phyloP scores from a whole-genome alignment of 2,888 invertebrate species.

The Drosophila barbarae region DNA sequence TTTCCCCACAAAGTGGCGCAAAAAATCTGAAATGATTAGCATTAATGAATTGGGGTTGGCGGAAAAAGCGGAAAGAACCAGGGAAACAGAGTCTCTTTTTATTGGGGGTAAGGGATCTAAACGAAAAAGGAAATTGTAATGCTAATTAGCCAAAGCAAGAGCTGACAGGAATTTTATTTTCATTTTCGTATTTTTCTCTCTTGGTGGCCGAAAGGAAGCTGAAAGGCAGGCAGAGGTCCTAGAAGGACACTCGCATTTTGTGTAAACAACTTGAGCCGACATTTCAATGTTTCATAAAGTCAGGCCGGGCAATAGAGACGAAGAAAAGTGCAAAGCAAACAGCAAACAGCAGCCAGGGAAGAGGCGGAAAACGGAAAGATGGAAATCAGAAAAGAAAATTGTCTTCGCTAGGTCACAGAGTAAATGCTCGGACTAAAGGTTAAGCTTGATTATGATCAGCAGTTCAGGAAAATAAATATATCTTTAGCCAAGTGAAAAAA shows the following conservation, averaged over 20 bases:
- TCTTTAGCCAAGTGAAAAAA: neutral
- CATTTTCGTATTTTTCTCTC: slow-evolving; percentile 19
- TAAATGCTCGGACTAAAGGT: slow-evolving; percentile 32
- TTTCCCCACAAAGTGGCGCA: slow-evolving; percentile 40
- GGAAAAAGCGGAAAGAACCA: slow-evolving; percentile 3
- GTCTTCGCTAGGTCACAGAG: slow-evolving; percentile 33
- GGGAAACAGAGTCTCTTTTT: slow-evolving; percentile 1
- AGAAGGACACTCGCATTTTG: slow-evolving; percentile 51
- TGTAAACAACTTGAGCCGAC: slow-evolving; percentile 72
- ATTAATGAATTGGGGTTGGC: slow-evolving; percentile 67
- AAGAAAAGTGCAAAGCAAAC: slow-evolving; percentile 57
- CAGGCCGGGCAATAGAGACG: slow-evolving; percentile 35
- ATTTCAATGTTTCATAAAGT: slow-evolving; percentile 68
- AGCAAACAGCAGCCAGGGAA: slow-evolving; percentile 13
- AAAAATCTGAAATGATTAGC: slow-evolving; percentile 69
- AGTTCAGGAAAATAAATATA: slow-evolving; percentile 1
- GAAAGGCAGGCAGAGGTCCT: neutral
- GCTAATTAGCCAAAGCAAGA: slow-evolving; percentile 69
- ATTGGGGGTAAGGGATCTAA: slow-evolving; percentile 46
- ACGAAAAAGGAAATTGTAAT: slow-evolving; percentile 69
- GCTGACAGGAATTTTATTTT: slow-evolving; percentile 60
- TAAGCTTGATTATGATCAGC: slow-evolving; percentile 30
- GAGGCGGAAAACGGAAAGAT: neutral
- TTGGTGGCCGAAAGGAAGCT: slow-evolving; percentile 8
- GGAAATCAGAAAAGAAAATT: slow-evolving; percentile 32